phyloP scores from a whole-genome alignment of 2,113 vertebrate species.

The Ictalurus furcatus region DNA sequence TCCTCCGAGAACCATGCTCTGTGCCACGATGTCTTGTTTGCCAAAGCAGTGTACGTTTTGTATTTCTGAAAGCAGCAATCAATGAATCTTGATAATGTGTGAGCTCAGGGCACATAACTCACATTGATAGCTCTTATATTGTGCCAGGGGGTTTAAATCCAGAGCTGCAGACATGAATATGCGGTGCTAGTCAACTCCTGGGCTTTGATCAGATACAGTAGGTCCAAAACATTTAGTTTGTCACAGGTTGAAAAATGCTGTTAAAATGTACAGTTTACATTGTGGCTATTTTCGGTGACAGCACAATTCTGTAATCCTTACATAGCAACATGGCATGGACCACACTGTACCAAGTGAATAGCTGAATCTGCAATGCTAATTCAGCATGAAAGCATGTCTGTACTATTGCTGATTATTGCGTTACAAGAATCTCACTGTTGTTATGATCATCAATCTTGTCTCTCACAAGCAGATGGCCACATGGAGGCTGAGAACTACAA shows the following conservation, averaged over 20 bases:
- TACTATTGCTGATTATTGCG: slow-evolving; percentile 39
- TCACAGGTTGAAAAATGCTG: slow-evolving; percentile 60
- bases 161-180: slow-evolving; percentile 76
- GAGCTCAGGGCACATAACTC: slow-evolving; percentile 83
- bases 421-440: slow-evolving; percentile 39
- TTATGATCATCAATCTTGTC: slow-evolving; percentile 50
- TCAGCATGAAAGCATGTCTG: slow-evolving; percentile 38
- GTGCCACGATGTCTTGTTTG: slow-evolving; percentile 79
- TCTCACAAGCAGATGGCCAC: slow-evolving; percentile 50
- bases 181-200: slow-evolving; percentile 73
- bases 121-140: slow-evolving; percentile 81
- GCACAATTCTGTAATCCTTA: slow-evolving; percentile 30
- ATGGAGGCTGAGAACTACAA: slow-evolving; percentile 43
- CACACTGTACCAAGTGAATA: slow-evolving; percentile 24
- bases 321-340: slow-evolving; percentile 14
- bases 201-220: slow-evolving; percentile 57
- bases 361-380: slow-evolving; percentile 44
- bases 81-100: slow-evolving; percentile 87
- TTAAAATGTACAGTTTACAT: slow-evolving; percentile 10
- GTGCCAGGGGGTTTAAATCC: slow-evolving; percentile 81
- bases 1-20: slow-evolving; percentile 87
- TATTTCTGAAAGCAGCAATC: slow-evolving; percentile 75
- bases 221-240: slow-evolving; percentile 58
- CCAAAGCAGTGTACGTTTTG: slow-evolving; percentile 67
- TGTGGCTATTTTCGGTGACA: slow-evolving; percentile 5